Evolutionary conservation across 2,888 invertebrate genomes (phyloP).

Genomic region (Lepidochitona cinerea): DNA sequence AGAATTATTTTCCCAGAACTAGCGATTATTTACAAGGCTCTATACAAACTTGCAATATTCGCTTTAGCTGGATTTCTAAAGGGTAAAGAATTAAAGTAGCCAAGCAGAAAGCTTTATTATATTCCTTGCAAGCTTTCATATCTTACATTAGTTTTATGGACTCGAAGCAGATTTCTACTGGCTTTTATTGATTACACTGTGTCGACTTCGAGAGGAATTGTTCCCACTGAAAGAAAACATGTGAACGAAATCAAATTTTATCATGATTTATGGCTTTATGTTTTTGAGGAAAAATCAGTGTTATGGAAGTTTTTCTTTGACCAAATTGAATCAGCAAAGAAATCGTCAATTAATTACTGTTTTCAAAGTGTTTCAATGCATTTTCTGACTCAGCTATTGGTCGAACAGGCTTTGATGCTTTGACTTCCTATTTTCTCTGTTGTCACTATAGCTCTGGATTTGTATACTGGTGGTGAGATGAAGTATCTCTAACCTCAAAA

Average conservation of each 20-base stretch:
- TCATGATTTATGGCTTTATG: neutral
- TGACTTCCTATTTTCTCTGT: too few relatives aligned
- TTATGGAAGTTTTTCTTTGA: neutral
- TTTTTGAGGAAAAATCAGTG: neutral
- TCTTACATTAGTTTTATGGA: neutral
- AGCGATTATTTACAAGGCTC: too few relatives aligned
- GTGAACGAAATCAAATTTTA: neutral
- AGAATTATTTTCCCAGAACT: too few relatives aligned
- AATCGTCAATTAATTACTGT: neutral
- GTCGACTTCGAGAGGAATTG: neutral
- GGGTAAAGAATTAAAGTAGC: too few relatives aligned
- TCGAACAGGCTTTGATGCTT: too few relatives aligned
- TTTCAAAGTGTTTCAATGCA: neutral
- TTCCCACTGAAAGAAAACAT: neutral
- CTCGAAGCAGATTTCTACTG: neutral
- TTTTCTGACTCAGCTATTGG: neutral
- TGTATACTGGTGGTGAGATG: too few relatives aligned
- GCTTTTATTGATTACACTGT: neutral
- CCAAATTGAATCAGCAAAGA: neutral
- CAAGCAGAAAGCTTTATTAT: too few relatives aligned
- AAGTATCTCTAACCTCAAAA: too few relatives aligned
- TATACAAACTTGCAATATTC: too few relatives aligned
- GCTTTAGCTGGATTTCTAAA: too few relatives aligned
- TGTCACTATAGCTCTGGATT: too few relatives aligned
- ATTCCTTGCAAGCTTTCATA: too few relatives aligned